Percentiles rank a stretch among this genome's conserved stretches.
phyloP scores from a whole-genome alignment of 2,113 vertebrate genomes.

The Lepidothrix coronata region DNA sequence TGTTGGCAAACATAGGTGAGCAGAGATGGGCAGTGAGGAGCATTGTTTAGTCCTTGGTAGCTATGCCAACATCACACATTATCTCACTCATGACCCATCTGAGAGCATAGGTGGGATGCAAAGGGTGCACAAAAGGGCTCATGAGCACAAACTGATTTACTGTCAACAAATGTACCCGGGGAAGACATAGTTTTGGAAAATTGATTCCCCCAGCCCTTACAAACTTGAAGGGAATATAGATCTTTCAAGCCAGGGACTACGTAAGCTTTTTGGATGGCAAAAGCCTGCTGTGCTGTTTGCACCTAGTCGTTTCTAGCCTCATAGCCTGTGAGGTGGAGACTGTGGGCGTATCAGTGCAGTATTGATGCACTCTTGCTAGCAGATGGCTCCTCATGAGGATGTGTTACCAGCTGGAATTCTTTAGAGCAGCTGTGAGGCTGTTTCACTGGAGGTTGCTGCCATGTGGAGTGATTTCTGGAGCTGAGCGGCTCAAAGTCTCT shows the following conservation, averaged over 20 bases:
- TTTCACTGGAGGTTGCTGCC: neutral
- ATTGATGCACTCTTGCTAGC: neutral
- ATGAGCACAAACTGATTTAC: neutral
- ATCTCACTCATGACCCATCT: neutral
- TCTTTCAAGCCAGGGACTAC: neutral
- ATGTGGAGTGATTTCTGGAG: neutral
- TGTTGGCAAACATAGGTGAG: neutral
- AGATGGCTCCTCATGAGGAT: slow-evolving; percentile 3
- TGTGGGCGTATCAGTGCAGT: neutral
- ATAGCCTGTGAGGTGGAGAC: neutral
- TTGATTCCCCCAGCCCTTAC: neutral
- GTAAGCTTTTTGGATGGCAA: neutral
- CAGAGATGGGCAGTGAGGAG: neutral
- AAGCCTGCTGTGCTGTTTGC: neutral
- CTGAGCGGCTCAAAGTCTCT: neutral
- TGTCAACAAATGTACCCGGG: neutral
- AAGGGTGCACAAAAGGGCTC: neutral
- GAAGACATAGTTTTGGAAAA: neutral
- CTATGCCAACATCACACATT: neutral
- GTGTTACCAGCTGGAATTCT: slow-evolving; percentile 20
- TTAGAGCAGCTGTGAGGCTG: slow-evolving; percentile 28
- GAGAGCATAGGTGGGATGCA: neutral
- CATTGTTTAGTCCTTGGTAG: neutral
- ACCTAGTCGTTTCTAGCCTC: neutral
- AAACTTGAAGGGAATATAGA: neutral